Evolutionary conservation across 2,113 vertebrate species (phyloP), one percentile per base, ranked within the genome.

Genomic region (Ptilonorhynchus violaceus): DNA sequence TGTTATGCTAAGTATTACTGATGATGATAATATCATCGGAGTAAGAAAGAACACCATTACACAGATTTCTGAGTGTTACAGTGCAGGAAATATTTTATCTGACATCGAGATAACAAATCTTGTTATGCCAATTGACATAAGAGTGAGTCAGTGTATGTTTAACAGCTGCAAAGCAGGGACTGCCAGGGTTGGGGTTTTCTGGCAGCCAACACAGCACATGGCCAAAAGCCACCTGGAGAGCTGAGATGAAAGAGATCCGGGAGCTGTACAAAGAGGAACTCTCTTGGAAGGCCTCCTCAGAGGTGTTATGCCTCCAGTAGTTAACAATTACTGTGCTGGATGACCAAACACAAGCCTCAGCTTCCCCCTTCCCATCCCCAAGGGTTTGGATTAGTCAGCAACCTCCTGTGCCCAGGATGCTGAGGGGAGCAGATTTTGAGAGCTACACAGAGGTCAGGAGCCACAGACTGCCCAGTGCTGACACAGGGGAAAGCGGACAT

Each of bases 101-200:
- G 64, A 1, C 19, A 63, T 28, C 11, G 30, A 62, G 79, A 39
- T 70, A 92, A 58, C 30, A 64, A 52, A 15, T 16, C 37, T 39
- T 24, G 22, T 25, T 39, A 15, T 20, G 28, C 60, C 66, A 35
- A 35, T 30, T 63, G 78, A 82, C 39, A 11, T 35, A 86, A 5
- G 17, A 77, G 33, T 18, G 25, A 80, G 49, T 1, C 6, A 85
- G 19, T 4, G 0, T 13, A 30, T 0, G 0, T 74, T 79, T 69
- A 74, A 46, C 25, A 80, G 20, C 39, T 49, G 50, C 60, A 70
- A 67, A 67, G 49, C 46, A 49, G 17, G 2, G 13, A n/a, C 31
- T 73, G 22, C 10, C 42, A 63, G 35, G 56, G 49, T 17, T 77
- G 56, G 10, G 8, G 0, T 37, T 25, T 69, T 74, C 75, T n/a